phyloP scores from a whole-genome alignment of 2,888 invertebrate genomes.

The Drosophila anceps region DNA sequence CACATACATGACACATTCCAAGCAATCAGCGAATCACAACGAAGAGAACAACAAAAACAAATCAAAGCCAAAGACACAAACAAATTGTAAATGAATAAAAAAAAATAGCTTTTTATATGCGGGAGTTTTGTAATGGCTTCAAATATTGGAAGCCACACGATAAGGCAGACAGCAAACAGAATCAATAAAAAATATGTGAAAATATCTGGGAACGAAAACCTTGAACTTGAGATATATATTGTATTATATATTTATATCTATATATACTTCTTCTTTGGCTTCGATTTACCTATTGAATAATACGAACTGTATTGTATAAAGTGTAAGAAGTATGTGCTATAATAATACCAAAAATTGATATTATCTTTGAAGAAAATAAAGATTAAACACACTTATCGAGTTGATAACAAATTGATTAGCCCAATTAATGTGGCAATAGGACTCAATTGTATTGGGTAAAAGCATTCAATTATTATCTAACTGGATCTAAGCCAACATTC shows the following conservation, averaged over 20 bases:
- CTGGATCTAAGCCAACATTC: background rate
- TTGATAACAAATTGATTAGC: background rate
- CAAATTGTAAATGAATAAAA: slow-evolving; percentile 16
- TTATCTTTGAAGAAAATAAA: background rate
- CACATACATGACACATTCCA: slow-evolving; percentile 64
- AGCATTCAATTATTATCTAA: background rate
- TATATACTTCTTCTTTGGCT: background rate
- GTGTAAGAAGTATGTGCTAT: background rate
- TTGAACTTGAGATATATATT: slow-evolving; percentile 9
- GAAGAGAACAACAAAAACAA: slow-evolving; percentile 20
- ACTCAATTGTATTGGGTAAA: background rate
- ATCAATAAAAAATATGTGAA: background rate
- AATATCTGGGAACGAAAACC: background rate
- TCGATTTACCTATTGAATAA: background rate
- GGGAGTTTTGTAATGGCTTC: slow-evolving; percentile 11
- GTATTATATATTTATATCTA: too few relatives aligned
- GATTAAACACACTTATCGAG: background rate
- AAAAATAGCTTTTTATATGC: slow-evolving; percentile 4
- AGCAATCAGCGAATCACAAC: slow-evolving; percentile 69
- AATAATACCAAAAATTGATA: background rate
- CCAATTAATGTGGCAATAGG: background rate
- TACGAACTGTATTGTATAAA: background rate
- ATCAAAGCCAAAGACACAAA: slow-evolving; percentile 24
- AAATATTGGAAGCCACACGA: slow-evolving; percentile 3
- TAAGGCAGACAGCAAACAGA: background rate